These are phyloP conservation scores for Furcifer pardalis DNA, from an alignment of 2,797 vertebrate species.

Conservation along the genomic window DNA sequence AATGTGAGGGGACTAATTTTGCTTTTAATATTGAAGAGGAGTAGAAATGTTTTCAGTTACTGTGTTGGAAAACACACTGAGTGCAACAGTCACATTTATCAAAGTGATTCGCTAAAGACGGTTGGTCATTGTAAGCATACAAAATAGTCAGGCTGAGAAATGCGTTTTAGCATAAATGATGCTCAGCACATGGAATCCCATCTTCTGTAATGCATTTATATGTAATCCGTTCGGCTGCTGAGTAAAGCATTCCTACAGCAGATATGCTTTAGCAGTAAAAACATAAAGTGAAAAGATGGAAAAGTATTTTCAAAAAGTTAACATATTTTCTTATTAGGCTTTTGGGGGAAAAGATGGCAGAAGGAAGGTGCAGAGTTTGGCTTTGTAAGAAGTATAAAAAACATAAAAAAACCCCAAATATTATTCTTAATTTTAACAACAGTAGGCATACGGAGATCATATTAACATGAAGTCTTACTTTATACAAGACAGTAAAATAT, in stretches of 20 bases:
- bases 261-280: not conserved
- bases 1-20: constrained; percentile 58
- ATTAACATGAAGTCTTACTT: not conserved
- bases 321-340: not conserved
- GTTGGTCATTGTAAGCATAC: not conserved
- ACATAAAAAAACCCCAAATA: not conserved
- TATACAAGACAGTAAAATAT: not conserved
- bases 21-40: constrained; percentile 49
- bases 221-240: not conserved
- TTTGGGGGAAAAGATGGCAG: not conserved
- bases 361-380: not conserved
- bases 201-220: not conserved
- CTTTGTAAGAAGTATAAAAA: not conserved
- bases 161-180: not conserved
- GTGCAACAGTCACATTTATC: not conserved
- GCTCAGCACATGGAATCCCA: not conserved
- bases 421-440: not conserved
- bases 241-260: not conserved
- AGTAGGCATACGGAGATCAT: not conserved
- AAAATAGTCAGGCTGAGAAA: not conserved
- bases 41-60: not conserved
- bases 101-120: not conserved
- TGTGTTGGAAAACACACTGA: not conserved
- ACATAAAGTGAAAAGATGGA: not conserved
- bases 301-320: not conserved